These are phyloP conservation scores for Oryzias sinensis DNA, from an alignment of 2,797 vertebrate species.

Conservation along the genomic window DNA sequence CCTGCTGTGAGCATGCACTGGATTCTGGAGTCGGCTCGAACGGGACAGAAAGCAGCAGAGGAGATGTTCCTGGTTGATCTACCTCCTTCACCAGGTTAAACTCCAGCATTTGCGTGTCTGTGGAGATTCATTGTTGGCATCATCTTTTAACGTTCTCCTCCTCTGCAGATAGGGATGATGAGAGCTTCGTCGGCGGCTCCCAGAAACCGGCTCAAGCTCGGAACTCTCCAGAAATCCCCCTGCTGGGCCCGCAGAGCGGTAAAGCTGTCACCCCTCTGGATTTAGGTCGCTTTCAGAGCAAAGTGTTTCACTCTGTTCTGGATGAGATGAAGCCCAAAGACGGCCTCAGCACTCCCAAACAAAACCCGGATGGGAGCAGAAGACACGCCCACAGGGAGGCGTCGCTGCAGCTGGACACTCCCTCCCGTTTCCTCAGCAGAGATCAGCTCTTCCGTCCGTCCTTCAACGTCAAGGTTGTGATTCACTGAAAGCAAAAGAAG, in stretches of 20 bases:
- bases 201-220: slow-evolving; percentile 57
- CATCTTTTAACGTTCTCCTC: background rate
- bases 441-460: slow-evolving; percentile 92
- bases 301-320: slow-evolving; percentile 83
- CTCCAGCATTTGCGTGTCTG: background rate
- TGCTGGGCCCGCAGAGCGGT: slow-evolving; percentile 68
- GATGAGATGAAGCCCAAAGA: slow-evolving; percentile 75
- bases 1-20: slow-evolving; percentile 88
- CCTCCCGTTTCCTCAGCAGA: slow-evolving; percentile 92
- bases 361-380: slow-evolving; percentile 46
- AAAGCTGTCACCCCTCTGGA: slow-evolving; percentile 89
- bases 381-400: slow-evolving; percentile 75
- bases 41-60: slow-evolving; percentile 83
- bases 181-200: slow-evolving; percentile 76
- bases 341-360: slow-evolving; percentile 40
- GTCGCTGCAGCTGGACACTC: slow-evolving; percentile 87
- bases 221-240: slow-evolving; percentile 68
- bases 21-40: slow-evolving; percentile 88
- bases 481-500: background rate
- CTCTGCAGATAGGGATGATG: slow-evolving; percentile 70
- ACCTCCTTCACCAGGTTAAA: slow-evolving; percentile 77
- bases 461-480: slow-evolving; percentile 85
- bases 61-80: slow-evolving; percentile 84
- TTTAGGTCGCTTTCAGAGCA: slow-evolving; percentile 88
- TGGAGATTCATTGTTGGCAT: background rate